Percentiles rank a stretch among this genome's conserved stretches.
Evolutionary conservation across 2,888 invertebrate genomes (phyloP).

Genomic region (Linhomoeus sp.): DNA sequence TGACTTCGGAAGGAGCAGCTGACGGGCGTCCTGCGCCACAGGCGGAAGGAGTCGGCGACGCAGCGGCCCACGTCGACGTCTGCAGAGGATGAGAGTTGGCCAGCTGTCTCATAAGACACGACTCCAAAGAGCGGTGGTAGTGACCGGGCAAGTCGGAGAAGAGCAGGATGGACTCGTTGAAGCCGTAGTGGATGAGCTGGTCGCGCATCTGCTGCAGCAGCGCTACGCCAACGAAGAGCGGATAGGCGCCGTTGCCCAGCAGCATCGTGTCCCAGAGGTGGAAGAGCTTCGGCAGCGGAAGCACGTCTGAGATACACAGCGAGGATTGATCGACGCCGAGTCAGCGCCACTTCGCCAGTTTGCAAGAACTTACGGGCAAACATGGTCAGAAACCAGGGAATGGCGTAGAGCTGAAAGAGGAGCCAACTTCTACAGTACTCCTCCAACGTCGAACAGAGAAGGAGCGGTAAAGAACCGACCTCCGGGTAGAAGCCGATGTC

Average conservation of each 20-base stretch:
- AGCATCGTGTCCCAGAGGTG: constrained; percentile 92
- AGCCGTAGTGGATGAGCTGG: constrained; percentile 64
- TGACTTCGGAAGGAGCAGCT: too few species aligned
- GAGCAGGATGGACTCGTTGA: constrained; percentile 90
- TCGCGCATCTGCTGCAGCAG: constrained; percentile 68
- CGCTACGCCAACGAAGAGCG: constrained; percentile 78
- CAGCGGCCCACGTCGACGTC: too few species aligned
- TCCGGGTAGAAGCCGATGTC: constrained; percentile 85
- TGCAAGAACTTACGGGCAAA: constrained; percentile 62
- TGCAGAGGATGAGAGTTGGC: too few species aligned
- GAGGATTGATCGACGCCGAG: constrained; percentile 5
- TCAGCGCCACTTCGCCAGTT: neutral
- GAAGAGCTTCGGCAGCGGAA: constrained; percentile 87
- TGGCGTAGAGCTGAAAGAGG: constrained; percentile 54
- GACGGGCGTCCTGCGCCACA: too few species aligned
- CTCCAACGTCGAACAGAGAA: too few species aligned
- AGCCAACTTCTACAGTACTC: too few species aligned
- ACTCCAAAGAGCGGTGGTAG: neutral
- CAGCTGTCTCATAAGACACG: too few species aligned
- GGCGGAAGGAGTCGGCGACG: too few species aligned
- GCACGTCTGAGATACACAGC: constrained; percentile 53
- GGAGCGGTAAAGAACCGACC: too few species aligned
- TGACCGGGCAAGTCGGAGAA: constrained; percentile 83
- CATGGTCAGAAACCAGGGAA: constrained; percentile 97
- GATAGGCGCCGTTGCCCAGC: constrained; percentile 62